phyloP scores from a whole-genome alignment of 2,888 invertebrate genomes.

The Protodeltote pygarga region DNA sequence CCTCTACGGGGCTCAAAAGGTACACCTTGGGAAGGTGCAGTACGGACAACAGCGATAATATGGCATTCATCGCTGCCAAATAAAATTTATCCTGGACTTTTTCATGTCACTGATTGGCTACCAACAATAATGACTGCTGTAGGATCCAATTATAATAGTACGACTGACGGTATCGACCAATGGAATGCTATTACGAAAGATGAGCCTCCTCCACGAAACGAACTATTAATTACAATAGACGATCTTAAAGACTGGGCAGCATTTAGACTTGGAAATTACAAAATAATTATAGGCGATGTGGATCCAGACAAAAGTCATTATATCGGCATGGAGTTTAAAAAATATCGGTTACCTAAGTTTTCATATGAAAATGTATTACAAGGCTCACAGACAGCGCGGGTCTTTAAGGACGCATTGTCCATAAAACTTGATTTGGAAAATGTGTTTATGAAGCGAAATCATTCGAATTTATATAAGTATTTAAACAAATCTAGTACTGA shows the following conservation, averaged over 20 bases:
- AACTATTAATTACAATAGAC: conserved; percentile 85
- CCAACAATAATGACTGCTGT: conserved; percentile 88
- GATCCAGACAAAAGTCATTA: conserved; percentile 45
- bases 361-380: conserved; percentile 56
- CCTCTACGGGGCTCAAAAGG: conserved; percentile 92
- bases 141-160: conserved; percentile 54
- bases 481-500: conserved; percentile 9
- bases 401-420: conserved; percentile 58
- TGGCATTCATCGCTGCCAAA: conserved; percentile 86
- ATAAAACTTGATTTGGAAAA: conserved; percentile 48
- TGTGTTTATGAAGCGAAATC: conserved; percentile 50
- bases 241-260: conserved; percentile 70
- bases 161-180: conserved; percentile 88
- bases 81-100: conserved; percentile 80
- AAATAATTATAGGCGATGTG: conserved; percentile 62
- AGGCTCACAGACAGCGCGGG: conserved; percentile 52
- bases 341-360: conserved; percentile 41
- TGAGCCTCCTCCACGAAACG: conserved; percentile 68
- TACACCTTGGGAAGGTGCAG: conserved; percentile 93
- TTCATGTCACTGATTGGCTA: conserved; percentile 93
- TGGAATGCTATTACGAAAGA: conserved; percentile 86
- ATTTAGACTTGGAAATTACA: conserved; percentile 62
- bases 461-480: conserved; percentile 29
- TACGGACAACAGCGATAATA: conserved; percentile 89
- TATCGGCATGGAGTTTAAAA: conserved; percentile 52